Evolutionary conservation across 2,113 vertebrate species (phyloP).

Genomic region (Xenopus laevis): DNA sequence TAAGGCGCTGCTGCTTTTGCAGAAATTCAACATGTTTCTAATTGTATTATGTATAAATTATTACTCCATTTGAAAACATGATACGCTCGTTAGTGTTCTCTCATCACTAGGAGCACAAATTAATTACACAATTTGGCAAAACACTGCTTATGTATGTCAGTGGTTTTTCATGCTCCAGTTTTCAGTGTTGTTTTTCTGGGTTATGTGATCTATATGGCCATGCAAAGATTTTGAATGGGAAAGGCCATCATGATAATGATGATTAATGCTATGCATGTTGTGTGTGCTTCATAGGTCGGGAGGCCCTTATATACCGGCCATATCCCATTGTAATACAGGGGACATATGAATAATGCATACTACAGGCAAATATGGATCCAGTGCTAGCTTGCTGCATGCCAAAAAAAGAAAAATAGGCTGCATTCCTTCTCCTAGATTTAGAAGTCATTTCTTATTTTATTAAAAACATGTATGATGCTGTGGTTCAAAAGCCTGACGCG

Average conservation of each 20-base stretch:
- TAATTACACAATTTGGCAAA: conserved; percentile 42
- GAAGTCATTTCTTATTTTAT: too few species aligned
- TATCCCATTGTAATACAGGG: too few species aligned
- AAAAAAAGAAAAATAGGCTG: too few species aligned
- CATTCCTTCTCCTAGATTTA: too few species aligned
- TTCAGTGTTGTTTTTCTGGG: conserved; percentile 28
- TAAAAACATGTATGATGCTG: too few species aligned
- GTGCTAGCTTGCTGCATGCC: too few species aligned
- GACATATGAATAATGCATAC: too few species aligned
- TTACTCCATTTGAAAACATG: conserved; percentile 32
- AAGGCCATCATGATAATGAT: conserved; percentile 3
- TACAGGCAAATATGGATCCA: too few species aligned
- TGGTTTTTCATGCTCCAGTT: conserved; percentile 35
- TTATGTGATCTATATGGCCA: conserved; percentile 1
- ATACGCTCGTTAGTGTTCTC: conserved; percentile 27
- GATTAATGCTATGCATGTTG: too few species aligned
- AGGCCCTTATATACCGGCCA: too few species aligned
- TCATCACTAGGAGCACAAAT: conserved; percentile 37
- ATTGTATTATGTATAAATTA: conserved; percentile 44
- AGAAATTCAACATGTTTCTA: conserved; percentile 31
- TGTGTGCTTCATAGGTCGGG: too few species aligned
- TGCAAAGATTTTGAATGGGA: conserved; percentile 14
- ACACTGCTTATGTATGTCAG: conserved; percentile 15
- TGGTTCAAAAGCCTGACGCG: too few species aligned
- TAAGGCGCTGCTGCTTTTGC: conserved; percentile 8